Evolutionary conservation across 1,140 invertebrate genomes (phyloP).

Genomic region (Pemphigus obesinymphae): DNA sequence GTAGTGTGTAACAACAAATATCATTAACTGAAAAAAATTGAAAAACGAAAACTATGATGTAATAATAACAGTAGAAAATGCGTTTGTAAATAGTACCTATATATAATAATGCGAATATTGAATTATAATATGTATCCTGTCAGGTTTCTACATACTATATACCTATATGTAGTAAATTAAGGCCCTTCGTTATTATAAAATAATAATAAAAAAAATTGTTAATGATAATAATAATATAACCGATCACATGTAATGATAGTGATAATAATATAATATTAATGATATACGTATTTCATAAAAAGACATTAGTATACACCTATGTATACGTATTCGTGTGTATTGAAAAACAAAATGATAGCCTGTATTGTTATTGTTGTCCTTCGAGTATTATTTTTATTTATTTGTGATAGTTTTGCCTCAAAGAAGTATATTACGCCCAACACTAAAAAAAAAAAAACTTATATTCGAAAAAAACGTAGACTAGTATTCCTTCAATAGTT

Average conservation of each 20-base stretch:
- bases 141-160: no score
- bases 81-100: not conserved
- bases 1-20: conserved; percentile 32
- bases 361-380: not conserved
- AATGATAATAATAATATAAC: conserved; percentile 13
- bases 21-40: conserved; percentile 21
- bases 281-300: not conserved
- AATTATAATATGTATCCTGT: conserved; percentile 1
- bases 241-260: conserved; percentile 1
- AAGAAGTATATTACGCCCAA: not conserved
- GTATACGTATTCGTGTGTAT: not conserved
- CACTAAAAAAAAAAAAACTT: not conserved
- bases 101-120: not conserved
- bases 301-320: not conserved
- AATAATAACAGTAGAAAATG: conserved; percentile 28
- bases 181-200: conserved; percentile 22
- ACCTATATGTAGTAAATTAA: not conserved
- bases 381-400: not conserved
- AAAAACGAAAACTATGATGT: conserved; percentile 7
- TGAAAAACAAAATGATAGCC: not conserved
- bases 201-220: not conserved
- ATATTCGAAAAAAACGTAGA: conserved; percentile 6
- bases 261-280: conserved; percentile 10
- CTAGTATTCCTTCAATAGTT: conserved; percentile 16
- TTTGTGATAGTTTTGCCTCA: not conserved